These are phyloP conservation scores for Stramonita haemastoma DNA, from an alignment of 2,888 invertebrate species.

Conservation along the genomic window DNA sequence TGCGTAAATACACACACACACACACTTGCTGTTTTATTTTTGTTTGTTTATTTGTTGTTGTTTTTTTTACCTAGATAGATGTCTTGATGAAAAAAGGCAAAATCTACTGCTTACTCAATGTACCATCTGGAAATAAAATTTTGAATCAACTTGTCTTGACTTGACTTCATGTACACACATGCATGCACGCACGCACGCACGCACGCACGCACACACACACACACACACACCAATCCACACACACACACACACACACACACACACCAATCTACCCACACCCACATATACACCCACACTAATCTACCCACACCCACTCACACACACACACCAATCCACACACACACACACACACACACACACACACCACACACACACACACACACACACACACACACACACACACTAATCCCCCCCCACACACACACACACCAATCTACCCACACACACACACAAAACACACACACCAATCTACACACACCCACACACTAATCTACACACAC, in stretches of 20 bases:
- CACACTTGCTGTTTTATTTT: no score
- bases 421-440: background rate
- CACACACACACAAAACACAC: background rate
- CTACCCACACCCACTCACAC: background rate
- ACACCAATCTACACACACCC: background rate
- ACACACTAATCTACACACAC: background rate
- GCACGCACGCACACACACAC: background rate
- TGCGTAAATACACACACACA: background rate
- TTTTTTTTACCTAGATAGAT: no score
- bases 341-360: slow-evolving; percentile 23
- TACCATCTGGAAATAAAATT: no score
- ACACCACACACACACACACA: background rate
- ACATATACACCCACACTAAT: no score
- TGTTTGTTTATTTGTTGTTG: no score
- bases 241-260: background rate
- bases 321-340: background rate
- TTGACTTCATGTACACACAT: background rate
- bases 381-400: slow-evolving; percentile 19
- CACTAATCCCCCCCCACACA: background rate
- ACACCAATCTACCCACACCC: background rate
- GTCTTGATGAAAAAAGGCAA: no score
- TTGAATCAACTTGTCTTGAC: no score
- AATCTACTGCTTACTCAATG: no score
- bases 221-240: background rate
- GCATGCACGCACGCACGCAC: background rate